Evolutionary conservation across 2,797 vertebrate species (phyloP).

Genomic region (Coracias cyanogaster): DNA sequence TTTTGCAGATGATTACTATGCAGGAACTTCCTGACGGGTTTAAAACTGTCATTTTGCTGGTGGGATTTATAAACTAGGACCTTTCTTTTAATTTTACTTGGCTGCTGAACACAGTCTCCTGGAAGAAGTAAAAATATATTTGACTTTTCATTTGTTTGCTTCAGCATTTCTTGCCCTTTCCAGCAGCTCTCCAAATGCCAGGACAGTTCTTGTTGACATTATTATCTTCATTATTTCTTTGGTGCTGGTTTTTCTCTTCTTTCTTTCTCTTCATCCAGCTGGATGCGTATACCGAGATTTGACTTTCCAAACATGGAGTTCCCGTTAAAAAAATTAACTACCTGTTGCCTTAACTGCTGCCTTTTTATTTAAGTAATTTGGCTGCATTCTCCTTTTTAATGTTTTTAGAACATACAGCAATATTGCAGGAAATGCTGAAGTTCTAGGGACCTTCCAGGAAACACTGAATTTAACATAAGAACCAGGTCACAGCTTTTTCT

Average conservation of each 20-base stretch:
- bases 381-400: background rate
- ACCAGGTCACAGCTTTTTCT: conserved; percentile 13
- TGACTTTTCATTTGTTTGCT: background rate
- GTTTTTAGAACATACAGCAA: background rate
- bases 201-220: background rate
- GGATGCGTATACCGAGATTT: background rate
- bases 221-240: background rate
- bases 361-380: background rate
- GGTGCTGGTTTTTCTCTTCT: background rate
- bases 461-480: conserved; percentile 15
- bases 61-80: background rate
- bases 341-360: background rate
- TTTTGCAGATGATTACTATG: background rate
- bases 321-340: too few relatives aligned
- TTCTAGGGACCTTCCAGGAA: background rate
- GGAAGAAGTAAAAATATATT: background rate
- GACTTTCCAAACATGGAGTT: background rate
- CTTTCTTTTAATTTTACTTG: background rate
- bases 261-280: background rate
- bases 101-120: background rate
- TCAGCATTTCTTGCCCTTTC: background rate
- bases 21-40: background rate
- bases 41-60: background rate
- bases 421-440: background rate
- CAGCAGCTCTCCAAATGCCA: background rate